phyloP scores from a whole-genome alignment of 37 sponge, comb jelly and placozoan species.

The Halichondria panicea region DNA sequence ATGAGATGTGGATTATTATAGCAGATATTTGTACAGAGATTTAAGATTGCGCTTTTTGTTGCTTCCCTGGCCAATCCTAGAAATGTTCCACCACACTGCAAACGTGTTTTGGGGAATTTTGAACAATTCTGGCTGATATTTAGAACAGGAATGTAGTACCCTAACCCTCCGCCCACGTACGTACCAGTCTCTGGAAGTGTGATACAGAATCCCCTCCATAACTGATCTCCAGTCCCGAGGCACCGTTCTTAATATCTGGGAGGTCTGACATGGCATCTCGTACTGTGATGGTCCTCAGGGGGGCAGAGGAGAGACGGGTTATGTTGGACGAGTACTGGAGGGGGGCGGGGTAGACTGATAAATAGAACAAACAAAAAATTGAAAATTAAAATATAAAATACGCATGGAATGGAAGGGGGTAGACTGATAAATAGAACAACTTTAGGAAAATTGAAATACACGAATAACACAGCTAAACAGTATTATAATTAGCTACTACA shows the following conservation, averaged over 20 bases:
- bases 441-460: neutral
- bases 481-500: neutral
- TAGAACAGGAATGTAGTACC: too few species aligned
- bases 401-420: too few species aligned
- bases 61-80: too few species aligned
- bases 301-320: slow-evolving; percentile 54
- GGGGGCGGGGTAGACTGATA: neutral
- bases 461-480: neutral
- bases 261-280: slow-evolving; percentile 94
- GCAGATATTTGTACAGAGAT: too few species aligned
- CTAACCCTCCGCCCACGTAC: too few species aligned
- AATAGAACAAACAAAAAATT: too few species aligned
- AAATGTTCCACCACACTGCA: too few species aligned
- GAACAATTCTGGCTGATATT: too few species aligned
- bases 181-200: slow-evolving; percentile 85
- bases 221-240: slow-evolving; percentile 63
- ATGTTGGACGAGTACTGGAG: slow-evolving; percentile 66
- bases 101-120: too few species aligned
- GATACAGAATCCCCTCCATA: slow-evolving; percentile 81
- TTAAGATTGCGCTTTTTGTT: too few species aligned
- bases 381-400: too few species aligned
- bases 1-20: too few species aligned
- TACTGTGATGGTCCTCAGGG: slow-evolving; percentile 84
- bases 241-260: slow-evolving; percentile 87
- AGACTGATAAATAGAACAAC: neutral